These are phyloP conservation scores for Agrenia bidenticulata DNA, from an alignment of 2,888 invertebrate genomes.

Conservation along the genomic window DNA sequence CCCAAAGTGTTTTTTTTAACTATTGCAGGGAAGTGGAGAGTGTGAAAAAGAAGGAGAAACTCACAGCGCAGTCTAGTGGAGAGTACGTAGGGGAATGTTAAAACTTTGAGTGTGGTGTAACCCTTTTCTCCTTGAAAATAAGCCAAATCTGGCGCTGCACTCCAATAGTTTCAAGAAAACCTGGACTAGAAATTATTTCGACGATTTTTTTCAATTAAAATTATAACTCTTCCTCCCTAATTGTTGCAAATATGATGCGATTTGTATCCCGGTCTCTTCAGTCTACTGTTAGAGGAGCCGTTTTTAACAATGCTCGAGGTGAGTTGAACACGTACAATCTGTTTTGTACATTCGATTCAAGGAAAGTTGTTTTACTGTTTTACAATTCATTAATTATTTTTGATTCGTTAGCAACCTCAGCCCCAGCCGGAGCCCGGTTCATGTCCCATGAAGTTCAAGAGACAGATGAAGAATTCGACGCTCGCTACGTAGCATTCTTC, in stretches of 20 bases:
- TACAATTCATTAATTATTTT: neutral
- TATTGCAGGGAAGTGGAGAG: too few relatives aligned
- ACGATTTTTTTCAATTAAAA: neutral
- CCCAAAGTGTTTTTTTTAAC: too few relatives aligned
- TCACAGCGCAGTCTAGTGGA: too few relatives aligned
- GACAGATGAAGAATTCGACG: slow-evolving; percentile 82
- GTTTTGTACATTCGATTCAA: too few relatives aligned
- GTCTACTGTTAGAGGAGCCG: slow-evolving; percentile 30
- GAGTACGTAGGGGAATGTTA: too few relatives aligned
- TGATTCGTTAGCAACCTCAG: slow-evolving; percentile 11
- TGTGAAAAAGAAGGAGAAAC: too few relatives aligned
- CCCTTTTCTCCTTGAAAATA: neutral
- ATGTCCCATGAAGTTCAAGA: slow-evolving; percentile 58
- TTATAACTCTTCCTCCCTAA: slow-evolving; percentile 7
- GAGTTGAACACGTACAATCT: neutral
- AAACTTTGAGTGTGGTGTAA: too few relatives aligned
- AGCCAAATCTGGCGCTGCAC: slow-evolving; percentile 2
- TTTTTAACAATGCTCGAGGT: slow-evolving; percentile 22
- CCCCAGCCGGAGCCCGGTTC: slow-evolving; percentile 23
- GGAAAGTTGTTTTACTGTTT: slow-evolving; percentile 1
- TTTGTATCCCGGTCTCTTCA: slow-evolving; percentile 38
- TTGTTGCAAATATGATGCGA: slow-evolving; percentile 45
- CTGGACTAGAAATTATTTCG: slow-evolving; percentile 5
- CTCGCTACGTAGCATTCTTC: slow-evolving; percentile 79
- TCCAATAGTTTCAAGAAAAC: too few relatives aligned